phyloP scores from a whole-genome alignment of 2,113 vertebrate genomes.

The Pluvianellus socialis region DNA sequence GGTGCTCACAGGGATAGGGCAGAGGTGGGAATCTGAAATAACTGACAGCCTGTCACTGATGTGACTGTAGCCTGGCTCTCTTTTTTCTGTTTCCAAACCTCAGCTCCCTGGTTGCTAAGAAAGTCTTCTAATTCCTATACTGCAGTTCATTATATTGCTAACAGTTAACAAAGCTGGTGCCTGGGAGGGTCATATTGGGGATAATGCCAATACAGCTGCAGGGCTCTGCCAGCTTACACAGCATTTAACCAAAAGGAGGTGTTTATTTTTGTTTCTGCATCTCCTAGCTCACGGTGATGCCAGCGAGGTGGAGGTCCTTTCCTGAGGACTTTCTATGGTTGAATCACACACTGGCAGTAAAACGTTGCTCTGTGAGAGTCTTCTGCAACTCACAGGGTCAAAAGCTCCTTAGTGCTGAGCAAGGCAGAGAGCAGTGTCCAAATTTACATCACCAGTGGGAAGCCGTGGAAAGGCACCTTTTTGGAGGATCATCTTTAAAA shows the following conservation, averaged over 20 bases:
- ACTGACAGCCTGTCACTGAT: neutral
- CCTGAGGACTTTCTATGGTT: neutral
- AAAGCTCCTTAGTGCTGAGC: neutral
- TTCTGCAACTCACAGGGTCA: neutral
- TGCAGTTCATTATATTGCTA: neutral
- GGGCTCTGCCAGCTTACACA: neutral
- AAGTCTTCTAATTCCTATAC: neutral
- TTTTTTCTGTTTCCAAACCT: neutral
- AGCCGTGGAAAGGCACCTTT: neutral
- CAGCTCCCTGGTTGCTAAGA: neutral
- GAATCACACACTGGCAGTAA: neutral
- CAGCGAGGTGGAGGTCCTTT: neutral
- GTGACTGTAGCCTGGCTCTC: neutral
- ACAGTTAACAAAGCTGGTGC: neutral
- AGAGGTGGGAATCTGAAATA: neutral
- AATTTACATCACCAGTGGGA: neutral
- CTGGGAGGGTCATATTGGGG: neutral
- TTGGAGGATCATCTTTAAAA: conserved; percentile 5
- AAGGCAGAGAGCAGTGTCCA: neutral
- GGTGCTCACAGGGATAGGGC: neutral
- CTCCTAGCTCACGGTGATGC: neutral
- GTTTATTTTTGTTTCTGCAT: neutral
- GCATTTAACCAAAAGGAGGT: neutral
- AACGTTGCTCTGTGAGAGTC: neutral
- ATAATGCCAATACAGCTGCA: neutral